Evolutionary conservation across 2,113 vertebrate species (phyloP).

Genomic region (Ochotona curzoniae): DNA sequence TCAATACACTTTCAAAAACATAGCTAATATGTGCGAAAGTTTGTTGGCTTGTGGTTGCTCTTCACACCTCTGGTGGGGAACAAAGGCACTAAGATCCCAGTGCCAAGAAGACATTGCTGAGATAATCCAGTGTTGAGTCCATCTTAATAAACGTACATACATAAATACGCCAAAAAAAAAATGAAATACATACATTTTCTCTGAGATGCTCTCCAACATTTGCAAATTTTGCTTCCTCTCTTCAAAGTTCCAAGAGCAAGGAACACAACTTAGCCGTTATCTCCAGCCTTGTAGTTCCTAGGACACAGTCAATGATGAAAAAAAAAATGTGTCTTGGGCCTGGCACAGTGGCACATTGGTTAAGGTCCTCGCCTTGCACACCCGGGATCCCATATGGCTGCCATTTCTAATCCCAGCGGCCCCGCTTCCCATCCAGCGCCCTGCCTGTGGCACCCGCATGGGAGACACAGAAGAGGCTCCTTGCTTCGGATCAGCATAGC

Average conservation of each 20-base stretch:
- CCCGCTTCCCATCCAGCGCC: too few relatives aligned
- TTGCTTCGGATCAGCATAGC: too few relatives aligned
- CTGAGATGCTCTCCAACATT: too few relatives aligned
- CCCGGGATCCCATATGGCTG: too few relatives aligned
- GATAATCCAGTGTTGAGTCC: not conserved
- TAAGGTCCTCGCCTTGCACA: too few relatives aligned
- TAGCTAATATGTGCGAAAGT: not conserved
- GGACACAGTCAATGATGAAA: not conserved
- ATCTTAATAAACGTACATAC: not conserved
- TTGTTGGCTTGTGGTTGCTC: not conserved
- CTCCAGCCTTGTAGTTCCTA: not conserved
- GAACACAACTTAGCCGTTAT: not conserved
- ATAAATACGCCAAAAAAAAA: too few relatives aligned
- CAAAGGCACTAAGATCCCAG: not conserved
- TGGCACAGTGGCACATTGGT: too few relatives aligned
- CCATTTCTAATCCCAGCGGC: too few relatives aligned
- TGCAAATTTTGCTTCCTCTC: not conserved
- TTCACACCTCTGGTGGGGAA: not conserved
- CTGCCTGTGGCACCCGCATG: too few relatives aligned
- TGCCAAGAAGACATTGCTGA: not conserved
- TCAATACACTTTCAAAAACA: not conserved
- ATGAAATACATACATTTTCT: too few relatives aligned
- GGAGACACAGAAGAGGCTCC: too few relatives aligned
- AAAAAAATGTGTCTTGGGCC: too few relatives aligned
- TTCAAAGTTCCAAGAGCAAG: not conserved